A percentile compares a stretch with the other conserved stretches of the same genome.
phyloP scores from a whole-genome alignment of 2,888 invertebrate species.

The Octonoba sinensis region DNA sequence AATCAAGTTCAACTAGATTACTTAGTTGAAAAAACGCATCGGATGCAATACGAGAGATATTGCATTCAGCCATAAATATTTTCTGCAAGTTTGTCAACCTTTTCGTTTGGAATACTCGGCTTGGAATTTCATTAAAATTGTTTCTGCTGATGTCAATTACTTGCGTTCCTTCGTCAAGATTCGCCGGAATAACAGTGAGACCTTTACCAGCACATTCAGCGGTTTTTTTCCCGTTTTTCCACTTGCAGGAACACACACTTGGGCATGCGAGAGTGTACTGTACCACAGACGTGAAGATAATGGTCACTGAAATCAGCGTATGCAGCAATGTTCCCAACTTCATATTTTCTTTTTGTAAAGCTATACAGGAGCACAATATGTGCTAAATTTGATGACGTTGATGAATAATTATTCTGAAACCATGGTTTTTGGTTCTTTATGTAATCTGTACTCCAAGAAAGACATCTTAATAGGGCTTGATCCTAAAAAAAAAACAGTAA shows the following conservation, averaged over 20 bases:
- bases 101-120: conserved; percentile 84
- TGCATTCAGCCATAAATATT: conserved; percentile 85
- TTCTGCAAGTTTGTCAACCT: conserved; percentile 88
- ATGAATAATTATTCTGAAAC: too few species aligned
- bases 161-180: conserved; percentile 87
- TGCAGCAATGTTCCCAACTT: too few species aligned
- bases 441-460: too few species aligned
- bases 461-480: too few species aligned
- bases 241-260: conserved; percentile 83
- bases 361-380: neutral
- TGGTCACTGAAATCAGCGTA: conserved; percentile 7
- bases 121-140: conserved; percentile 85
- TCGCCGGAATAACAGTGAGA: conserved; percentile 85
- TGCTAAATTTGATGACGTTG: too few species aligned
- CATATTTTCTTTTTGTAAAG: too few species aligned
- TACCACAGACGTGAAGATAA: conserved; percentile 10
- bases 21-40: conserved; percentile 87
- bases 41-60: conserved; percentile 86
- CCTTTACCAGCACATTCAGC: conserved; percentile 89
- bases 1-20: conserved; percentile 89
- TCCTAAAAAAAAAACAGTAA: too few species aligned
- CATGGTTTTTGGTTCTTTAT: too few species aligned
- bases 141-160: conserved; percentile 91
- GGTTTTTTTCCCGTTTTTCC: conserved; percentile 89
- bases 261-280: conserved; percentile 66